Percentiles rank a stretch among this genome's conserved stretches.
phyloP scores from a whole-genome alignment of 2,797 vertebrate species.

The Platyrinchus mystaceus region DNA sequence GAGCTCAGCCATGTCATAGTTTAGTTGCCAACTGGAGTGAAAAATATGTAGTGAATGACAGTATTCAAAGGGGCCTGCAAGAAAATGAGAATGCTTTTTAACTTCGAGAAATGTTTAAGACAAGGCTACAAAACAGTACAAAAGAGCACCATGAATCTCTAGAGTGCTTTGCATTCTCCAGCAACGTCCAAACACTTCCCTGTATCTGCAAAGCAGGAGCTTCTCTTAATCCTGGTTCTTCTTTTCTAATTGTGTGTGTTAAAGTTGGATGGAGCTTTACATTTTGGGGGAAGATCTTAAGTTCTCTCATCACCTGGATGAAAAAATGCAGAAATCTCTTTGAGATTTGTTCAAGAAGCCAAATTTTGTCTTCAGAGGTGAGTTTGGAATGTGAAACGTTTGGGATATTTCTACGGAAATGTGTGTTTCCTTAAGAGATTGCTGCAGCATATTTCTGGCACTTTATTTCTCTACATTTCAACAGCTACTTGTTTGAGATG shows the following conservation, averaged over 20 bases:
- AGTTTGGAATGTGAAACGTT: neutral
- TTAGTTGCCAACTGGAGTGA: neutral
- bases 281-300: neutral
- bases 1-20: neutral
- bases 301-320: neutral
- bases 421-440: neutral
- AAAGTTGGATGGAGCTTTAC: neutral
- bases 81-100: neutral
- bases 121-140: neutral
- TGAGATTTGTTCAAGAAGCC: neutral
- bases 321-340: neutral
- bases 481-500: neutral
- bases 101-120: fast-evolving
- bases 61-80: neutral
- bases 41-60: neutral
- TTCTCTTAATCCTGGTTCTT: neutral
- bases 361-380: neutral
- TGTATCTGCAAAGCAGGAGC: neutral
- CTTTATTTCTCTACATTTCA: neutral
- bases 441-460: neutral
- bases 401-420: neutral
- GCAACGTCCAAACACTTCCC: neutral
- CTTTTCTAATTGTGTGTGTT: neutral
- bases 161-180: neutral
- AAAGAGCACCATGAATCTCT: neutral